Conservation (phyloP, 2,888 invertebrate genomes). For the Artemia sinica region DNA sequence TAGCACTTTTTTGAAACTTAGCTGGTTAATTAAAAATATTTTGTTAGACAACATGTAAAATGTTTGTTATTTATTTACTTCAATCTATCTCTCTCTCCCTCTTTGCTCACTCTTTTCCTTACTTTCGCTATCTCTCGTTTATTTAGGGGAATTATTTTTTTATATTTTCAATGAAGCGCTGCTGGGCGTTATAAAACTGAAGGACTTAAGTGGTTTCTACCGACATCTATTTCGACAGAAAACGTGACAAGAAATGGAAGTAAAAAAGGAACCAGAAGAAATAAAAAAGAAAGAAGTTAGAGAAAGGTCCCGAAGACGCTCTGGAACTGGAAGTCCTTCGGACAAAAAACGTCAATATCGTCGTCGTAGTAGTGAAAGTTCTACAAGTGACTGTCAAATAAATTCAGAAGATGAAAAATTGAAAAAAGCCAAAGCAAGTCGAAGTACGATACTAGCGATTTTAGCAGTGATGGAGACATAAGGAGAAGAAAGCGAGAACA, state of each 20-base stretch:
- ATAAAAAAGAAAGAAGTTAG: conserved; percentile 30
- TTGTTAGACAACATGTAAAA: no score
- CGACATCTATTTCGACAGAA: conserved; percentile 58
- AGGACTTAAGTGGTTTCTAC: conserved; percentile 79
- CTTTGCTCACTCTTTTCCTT: no score
- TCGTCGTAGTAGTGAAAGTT: neutral
- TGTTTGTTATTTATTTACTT: no score
- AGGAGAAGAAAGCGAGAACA: conserved; percentile 25
- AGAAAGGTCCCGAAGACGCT: conserved; percentile 23
- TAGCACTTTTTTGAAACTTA: no score
- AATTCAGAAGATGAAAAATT: neutral
- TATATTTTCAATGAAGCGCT: conserved; percentile 35
- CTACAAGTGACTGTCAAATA: conserved; percentile 17
- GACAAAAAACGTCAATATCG: conserved; percentile 14
- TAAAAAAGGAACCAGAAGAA: conserved; percentile 28
- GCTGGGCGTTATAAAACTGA: conserved; percentile 81
- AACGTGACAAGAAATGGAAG: conserved; percentile 15
- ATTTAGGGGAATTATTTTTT: neutral
- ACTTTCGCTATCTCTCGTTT: no score
- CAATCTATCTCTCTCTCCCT: no score
- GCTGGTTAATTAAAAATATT: no score
- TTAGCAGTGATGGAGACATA: conserved; percentile 23
- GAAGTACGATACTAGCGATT: neutral
- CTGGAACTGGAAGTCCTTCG: neutral
- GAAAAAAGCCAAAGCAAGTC: neutral